Evolutionary conservation across 2,888 invertebrate genomes (phyloP), one percentile per base, ranked within the genome.

Genomic region (Tuberolachnus salignus): DNA sequence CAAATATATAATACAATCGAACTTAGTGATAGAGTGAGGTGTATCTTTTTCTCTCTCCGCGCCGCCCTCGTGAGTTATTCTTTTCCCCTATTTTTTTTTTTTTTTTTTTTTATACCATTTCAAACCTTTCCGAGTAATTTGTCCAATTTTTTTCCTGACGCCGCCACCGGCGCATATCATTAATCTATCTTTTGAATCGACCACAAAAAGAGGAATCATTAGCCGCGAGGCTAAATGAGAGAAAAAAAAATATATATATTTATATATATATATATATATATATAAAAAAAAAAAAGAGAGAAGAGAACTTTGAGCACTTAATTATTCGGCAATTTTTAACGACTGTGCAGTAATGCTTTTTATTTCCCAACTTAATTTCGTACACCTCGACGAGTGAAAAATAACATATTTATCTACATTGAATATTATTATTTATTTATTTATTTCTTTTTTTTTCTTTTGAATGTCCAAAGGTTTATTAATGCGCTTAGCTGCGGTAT

Each of bases 1-100:
- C 78, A 69, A 69, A 78, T 78, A 59, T 78, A 78, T 69, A 66
- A 78, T 78, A 78, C 78, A 69, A 78, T 78, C 78, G 78, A 78
- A 78, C 78, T 78, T 69, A 69, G 78, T 69, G 78, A 78, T 78
- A 69, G 59, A 78, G 67, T 78, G 67, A 78, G 59, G 78, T 78
- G 61, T 69, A 69, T 67, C 23, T 69, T 59, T 66, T 57, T 66
- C 14, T 64, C 44, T 69, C 34, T 61, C 42, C n/a, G 34, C 34
- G 6, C 34, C 34, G 16, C 69, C 23, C 69, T 67, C 14, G 49
- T 67, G 66, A 57, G 66, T 55, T 66, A 67, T 57, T 75, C 55
- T 67, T 67, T 66, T 66, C 67, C 59, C 46, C n/a, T n/a, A n/a
- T n/a, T n/a, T n/a, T n/a, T n/a, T n/a, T n/a, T n/a, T n/a, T n/a